These are phyloP conservation scores for Acyrthosiphon pisum DNA, from an alignment of 1,140 invertebrate species.

Conservation along the genomic window DNA sequence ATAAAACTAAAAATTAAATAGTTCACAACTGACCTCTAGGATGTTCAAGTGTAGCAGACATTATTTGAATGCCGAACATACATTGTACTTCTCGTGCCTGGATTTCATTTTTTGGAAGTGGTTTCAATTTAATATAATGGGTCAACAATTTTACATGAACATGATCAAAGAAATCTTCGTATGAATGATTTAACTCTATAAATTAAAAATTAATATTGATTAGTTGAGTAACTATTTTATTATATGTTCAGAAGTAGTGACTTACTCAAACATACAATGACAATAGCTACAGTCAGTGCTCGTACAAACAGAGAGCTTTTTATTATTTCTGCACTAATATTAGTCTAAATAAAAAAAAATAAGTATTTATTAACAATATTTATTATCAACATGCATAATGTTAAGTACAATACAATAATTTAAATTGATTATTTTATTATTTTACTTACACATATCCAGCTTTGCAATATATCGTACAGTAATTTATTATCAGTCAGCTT, in stretches of 20 bases:
- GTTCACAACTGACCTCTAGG: not conserved
- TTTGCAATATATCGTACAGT: slow-evolving; percentile 22
- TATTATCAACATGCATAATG: not conserved
- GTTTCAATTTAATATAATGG: slow-evolving; percentile 31
- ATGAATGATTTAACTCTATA: too few species aligned
- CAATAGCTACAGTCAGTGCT: slow-evolving; percentile 35
- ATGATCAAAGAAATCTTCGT: not conserved
- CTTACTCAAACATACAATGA: slow-evolving; percentile 38
- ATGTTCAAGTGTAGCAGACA: slow-evolving; percentile 43
- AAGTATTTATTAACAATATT: not conserved
- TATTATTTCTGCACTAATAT: not conserved
- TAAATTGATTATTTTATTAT: not conserved
- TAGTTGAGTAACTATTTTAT: too few species aligned
- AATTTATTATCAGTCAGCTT: slow-evolving; percentile 34
- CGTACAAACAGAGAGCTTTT: slow-evolving; percentile 35
- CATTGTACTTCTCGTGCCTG: slow-evolving; percentile 46
- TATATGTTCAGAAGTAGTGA: not conserved
- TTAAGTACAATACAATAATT: not conserved
- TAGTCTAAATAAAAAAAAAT: not conserved
- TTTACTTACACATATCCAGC: slow-evolving; percentile 42
- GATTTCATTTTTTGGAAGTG: slow-evolving; percentile 32
- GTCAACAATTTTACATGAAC: slow-evolving; percentile 31
- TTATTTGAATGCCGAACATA: slow-evolving; percentile 43
- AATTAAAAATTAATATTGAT: not conserved
- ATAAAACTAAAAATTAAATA: not conserved